Percentiles rank a stretch among this genome's conserved stretches.
Conservation (phyloP, 2,797 vertebrate species). For the Chelidonichthys spinosus region DNA sequence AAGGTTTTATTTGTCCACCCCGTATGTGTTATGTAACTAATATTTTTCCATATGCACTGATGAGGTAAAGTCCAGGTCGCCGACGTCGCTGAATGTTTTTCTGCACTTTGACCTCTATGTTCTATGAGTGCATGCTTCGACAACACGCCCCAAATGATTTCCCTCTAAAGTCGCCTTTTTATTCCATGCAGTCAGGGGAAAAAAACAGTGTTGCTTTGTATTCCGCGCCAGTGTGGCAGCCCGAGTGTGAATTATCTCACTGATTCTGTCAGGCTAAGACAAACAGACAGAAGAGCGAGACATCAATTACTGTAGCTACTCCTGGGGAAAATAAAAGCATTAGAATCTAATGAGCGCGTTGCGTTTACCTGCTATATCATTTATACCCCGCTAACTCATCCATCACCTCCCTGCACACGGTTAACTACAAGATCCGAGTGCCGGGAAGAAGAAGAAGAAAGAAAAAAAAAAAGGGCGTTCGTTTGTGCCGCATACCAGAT, state of each 20-base stretch:
- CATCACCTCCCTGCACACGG: conserved; percentile 65
- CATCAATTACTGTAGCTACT: conserved; percentile 79
- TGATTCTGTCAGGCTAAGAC: conserved; percentile 71
- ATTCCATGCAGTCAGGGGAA: conserved; percentile 39
- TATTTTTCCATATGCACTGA: not conserved
- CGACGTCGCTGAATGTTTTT: conserved; percentile 19
- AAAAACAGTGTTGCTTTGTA: conserved; percentile 65
- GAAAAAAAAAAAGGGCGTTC: conserved; percentile 22
- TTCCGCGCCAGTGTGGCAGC: conserved; percentile 71
- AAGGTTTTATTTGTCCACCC: conserved; percentile 9
- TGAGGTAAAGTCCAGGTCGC: conserved; percentile 1
- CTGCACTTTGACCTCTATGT: conserved; percentile 37
- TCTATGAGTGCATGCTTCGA: conserved; percentile 18
- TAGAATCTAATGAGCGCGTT: conserved; percentile 79
- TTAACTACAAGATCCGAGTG: conserved; percentile 54
- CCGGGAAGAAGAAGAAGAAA: conserved; percentile 7
- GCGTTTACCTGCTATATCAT: conserved; percentile 80
- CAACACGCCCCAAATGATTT: conserved; percentile 44
- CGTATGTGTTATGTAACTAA: not conserved
- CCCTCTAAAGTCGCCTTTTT: conserved; percentile 32
- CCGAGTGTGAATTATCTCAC: conserved; percentile 70
- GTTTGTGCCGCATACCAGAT: conserved; percentile 32
- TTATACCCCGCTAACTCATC: conserved; percentile 81
- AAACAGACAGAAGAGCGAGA: conserved; percentile 78
- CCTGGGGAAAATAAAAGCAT: conserved; percentile 80